Evolutionary conservation across 2,888 invertebrate genomes (phyloP).

Genomic region (Nemoura dubitans): DNA sequence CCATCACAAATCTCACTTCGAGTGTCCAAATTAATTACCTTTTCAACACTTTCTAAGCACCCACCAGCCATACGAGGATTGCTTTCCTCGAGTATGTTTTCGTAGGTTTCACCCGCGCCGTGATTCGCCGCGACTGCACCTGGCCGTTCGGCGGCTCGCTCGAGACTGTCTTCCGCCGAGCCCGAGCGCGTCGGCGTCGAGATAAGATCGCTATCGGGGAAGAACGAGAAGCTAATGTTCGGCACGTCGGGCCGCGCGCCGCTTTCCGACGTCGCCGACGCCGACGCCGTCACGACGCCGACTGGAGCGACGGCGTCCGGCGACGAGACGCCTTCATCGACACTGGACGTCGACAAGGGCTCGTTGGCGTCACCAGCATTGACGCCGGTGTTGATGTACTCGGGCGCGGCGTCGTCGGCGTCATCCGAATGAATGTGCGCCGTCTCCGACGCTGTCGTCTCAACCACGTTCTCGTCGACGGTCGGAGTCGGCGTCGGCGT

Average conservation of each 20-base stretch:
- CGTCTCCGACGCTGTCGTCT: background rate
- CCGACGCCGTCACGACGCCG: background rate
- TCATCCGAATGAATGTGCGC: background rate
- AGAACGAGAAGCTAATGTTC: conserved; percentile 47
- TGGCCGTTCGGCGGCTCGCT: background rate
- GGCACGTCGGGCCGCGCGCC: conserved; percentile 29
- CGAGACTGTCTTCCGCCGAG: conserved; percentile 23
- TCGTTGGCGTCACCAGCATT: background rate
- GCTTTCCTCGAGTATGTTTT: background rate
- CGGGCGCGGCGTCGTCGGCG: conserved; percentile 20
- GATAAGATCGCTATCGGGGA: conserved; percentile 39
- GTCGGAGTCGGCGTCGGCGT: background rate
- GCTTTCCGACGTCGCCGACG: background rate
- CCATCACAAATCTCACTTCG: conserved; percentile 1
- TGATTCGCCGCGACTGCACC: background rate
- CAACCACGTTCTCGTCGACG: background rate
- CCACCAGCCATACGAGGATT: background rate
- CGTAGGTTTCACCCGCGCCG: background rate
- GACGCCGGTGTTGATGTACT: conserved; percentile 27
- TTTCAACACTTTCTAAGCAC: conserved; percentile 33
- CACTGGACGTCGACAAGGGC: background rate
- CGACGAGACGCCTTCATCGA: conserved; percentile 20
- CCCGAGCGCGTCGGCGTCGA: background rate
- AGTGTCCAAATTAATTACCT: conserved; percentile 25
- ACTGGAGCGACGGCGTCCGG: background rate